Percentiles rank a stretch among this genome's conserved stretches.
Evolutionary conservation across 2,113 vertebrate genomes (phyloP).

Genomic region (Microcebus lehilahytsara): DNA sequence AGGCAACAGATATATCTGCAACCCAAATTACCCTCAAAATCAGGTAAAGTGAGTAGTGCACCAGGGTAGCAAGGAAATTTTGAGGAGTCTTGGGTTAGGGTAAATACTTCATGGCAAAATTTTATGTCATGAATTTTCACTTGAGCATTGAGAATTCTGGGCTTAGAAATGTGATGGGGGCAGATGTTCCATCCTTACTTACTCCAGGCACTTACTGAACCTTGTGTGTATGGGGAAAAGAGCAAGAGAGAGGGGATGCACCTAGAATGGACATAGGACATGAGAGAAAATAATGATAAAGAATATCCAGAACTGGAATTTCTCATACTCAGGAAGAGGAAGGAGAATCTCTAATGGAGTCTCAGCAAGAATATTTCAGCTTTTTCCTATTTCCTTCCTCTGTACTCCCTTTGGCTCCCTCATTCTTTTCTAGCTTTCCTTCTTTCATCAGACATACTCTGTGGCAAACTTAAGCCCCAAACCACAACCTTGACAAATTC

Average conservation of each 20-base stretch:
- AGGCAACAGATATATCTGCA: background rate
- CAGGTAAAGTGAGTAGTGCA: background rate
- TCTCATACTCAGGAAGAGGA: background rate
- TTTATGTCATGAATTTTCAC: constrained; percentile 24
- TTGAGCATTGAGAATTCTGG: background rate
- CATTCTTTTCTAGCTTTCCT: constrained; percentile 46
- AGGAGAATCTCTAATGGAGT: background rate
- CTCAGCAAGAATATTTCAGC: background rate
- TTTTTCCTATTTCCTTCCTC: constrained; percentile 34
- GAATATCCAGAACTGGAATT: background rate
- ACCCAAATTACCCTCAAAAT: background rate
- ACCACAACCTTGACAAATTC: constrained; percentile 79
- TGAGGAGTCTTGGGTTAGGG: background rate
- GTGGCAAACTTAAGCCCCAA: constrained; percentile 70
- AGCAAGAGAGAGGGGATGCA: background rate
- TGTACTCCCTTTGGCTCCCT: constrained; percentile 19
- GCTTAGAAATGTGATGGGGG: constrained; percentile 20
- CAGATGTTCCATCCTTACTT: background rate
- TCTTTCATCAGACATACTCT: constrained; percentile 57
- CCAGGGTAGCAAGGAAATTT: background rate
- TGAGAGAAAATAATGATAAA: background rate
- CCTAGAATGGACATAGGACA: background rate
- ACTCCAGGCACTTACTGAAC: background rate
- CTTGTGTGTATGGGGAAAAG: background rate
- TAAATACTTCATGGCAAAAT: background rate